These are phyloP conservation scores for Sminthurides bifidus DNA, from an alignment of 1,140 invertebrate genomes.

Conservation along the genomic window DNA sequence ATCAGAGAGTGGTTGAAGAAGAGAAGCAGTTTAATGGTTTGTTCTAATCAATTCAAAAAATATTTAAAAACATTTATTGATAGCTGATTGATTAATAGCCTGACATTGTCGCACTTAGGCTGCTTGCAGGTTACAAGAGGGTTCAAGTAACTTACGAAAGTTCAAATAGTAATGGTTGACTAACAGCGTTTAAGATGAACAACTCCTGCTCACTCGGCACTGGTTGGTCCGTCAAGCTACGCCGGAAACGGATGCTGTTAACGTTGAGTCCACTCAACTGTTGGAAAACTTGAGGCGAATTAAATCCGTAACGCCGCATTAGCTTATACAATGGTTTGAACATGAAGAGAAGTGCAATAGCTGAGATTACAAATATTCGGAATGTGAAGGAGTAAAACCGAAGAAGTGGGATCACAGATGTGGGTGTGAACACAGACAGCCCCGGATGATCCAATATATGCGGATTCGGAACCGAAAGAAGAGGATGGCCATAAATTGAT, in stretches of 20 bases:
- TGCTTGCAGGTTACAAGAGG: too few species aligned
- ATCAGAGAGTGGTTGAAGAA: too few species aligned
- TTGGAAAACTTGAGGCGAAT: constrained; percentile 18
- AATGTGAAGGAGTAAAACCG: constrained; percentile 29
- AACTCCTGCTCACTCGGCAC: not conserved
- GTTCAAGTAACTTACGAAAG: too few species aligned
- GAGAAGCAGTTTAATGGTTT: too few species aligned
- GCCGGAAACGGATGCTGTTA: not conserved
- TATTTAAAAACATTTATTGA: too few species aligned
- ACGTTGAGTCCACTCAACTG: constrained; percentile 5
- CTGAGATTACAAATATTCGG: constrained; percentile 15
- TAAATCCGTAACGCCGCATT: constrained; percentile 8
- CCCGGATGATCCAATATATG: constrained; percentile 25
- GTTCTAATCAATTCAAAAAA: too few species aligned
- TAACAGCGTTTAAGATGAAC: not conserved
- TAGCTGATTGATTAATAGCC: too few species aligned
- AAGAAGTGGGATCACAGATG: constrained; percentile 22
- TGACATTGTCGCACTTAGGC: too few species aligned
- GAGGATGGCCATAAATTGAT: constrained; percentile 14
- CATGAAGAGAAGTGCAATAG: constrained; percentile 13
- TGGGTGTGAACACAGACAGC: constrained; percentile 13
- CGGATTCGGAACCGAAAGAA: constrained; percentile 22
- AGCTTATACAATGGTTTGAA: constrained; percentile 18
- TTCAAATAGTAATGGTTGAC: too few species aligned
- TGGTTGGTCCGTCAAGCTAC: not conserved